phyloP scores from a whole-genome alignment of 64 coral and sea anemone genomes.

The Stichodactyla helianthus region DNA sequence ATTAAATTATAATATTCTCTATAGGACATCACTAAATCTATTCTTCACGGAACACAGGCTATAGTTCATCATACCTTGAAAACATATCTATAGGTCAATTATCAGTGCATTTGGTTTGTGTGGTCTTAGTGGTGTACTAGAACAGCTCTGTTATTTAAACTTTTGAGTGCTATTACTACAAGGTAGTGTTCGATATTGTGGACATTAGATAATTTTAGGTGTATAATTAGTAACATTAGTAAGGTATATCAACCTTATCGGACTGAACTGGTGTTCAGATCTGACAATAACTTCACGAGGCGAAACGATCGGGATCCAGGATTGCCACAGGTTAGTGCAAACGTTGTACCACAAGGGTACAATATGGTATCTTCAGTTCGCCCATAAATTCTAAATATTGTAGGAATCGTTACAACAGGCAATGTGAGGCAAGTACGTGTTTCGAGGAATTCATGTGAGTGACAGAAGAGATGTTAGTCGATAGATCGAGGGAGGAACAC shows the following conservation, averaged over 20 bases:
- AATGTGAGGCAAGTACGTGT: no score
- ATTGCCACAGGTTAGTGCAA: background rate
- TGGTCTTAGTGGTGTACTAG: background rate
- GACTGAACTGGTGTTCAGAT: background rate
- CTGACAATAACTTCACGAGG: background rate
- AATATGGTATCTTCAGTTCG: background rate
- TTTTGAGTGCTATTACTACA: background rate
- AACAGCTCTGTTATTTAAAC: background rate
- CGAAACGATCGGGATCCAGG: background rate
- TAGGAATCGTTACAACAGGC: no score
- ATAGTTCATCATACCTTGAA: background rate
- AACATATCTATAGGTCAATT: background rate
- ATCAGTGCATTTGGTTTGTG: background rate
- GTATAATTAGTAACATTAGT: no score
- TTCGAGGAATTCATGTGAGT: background rate
- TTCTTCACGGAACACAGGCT: background rate
- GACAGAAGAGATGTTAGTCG: background rate
- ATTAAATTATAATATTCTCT: background rate
- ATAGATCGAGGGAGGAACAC: no score
- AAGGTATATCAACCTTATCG: background rate
- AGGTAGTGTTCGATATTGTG: no score
- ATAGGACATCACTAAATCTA: slow-evolving; percentile 2
- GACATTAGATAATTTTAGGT: no score
- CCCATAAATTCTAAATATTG: no score
- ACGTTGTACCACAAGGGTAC: background rate